These are phyloP conservation scores for Azorinus chamasolen DNA, from an alignment of 2,888 invertebrate genomes.

Conservation along the genomic window DNA sequence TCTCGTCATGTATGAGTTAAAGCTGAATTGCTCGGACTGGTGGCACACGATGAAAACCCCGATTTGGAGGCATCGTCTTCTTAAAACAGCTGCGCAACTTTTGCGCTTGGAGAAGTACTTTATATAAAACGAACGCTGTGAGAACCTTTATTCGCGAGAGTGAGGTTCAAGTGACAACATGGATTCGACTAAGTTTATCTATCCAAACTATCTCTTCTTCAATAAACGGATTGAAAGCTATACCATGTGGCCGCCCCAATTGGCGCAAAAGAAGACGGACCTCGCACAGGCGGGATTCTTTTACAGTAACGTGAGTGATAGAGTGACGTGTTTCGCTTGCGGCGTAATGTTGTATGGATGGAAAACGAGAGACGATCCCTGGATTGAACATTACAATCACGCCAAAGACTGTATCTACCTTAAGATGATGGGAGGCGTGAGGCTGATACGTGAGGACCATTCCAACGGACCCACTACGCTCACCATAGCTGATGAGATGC, in stretches of 20 bases:
- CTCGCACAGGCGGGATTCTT: slow-evolving; percentile 7
- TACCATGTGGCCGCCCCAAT: neutral
- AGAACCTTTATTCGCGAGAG: no score
- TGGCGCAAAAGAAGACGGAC: neutral
- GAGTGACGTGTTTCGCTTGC: slow-evolving; percentile 13
- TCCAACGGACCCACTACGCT: no score
- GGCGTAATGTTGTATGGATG: slow-evolving; percentile 1
- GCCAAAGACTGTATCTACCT: slow-evolving; percentile 2
- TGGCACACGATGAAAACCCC: no score
- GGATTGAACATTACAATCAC: slow-evolving; percentile 12
- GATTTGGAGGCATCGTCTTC: no score
- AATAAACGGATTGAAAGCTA: neutral
- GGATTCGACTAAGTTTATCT: neutral
- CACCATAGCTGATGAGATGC: no score
- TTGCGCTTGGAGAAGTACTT: no score
- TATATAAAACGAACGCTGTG: no score
- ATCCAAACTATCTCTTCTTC: neutral
- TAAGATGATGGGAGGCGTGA: slow-evolving; percentile 9
- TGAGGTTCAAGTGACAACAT: neutral
- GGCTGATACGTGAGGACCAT: no score
- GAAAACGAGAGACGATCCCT: slow-evolving; percentile 5
- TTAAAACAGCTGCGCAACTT: no score
- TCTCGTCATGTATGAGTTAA: no score
- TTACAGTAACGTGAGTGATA: neutral
- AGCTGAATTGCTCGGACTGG: no score